Conservation (phyloP, 2,888 invertebrate species). For the Dicyrtoma fusca region DNA sequence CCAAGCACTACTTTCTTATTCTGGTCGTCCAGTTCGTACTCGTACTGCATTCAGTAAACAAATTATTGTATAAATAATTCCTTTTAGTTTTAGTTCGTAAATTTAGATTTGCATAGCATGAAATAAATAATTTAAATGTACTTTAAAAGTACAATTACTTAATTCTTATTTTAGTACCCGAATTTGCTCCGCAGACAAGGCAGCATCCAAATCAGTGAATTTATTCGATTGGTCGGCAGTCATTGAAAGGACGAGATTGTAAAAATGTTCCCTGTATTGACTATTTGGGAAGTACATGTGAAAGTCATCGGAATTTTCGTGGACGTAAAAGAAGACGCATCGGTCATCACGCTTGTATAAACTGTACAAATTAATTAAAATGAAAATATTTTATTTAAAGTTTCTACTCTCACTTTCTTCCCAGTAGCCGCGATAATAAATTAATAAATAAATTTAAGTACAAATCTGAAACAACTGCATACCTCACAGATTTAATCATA, state of each 20-base stretch:
- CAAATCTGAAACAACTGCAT: too few relatives aligned
- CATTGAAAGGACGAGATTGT: conserved; percentile 81
- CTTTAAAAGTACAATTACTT: background rate
- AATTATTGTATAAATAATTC: too few relatives aligned
- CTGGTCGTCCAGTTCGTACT: conserved; percentile 93
- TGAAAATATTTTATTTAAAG: too few relatives aligned
- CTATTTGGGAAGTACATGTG: conserved; percentile 96
- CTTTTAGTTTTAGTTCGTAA: too few relatives aligned
- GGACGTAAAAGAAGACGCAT: conserved; percentile 94
- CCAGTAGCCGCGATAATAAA: too few relatives aligned
- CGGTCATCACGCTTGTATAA: conserved; percentile 94
- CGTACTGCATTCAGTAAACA: too few relatives aligned
- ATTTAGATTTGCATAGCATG: too few relatives aligned
- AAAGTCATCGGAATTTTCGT: conserved; percentile 97
- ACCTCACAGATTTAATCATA: conserved; percentile 85
- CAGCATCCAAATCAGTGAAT: conserved; percentile 75
- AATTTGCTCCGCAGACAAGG: conserved; percentile 73
- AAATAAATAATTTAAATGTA: too few relatives aligned
- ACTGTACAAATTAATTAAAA: too few relatives aligned
- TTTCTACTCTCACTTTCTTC: too few relatives aligned
- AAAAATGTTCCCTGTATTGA: conserved; percentile 78
- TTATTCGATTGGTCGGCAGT: conserved; percentile 83
- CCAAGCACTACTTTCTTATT: conserved; percentile 84
- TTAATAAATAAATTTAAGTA: too few relatives aligned
- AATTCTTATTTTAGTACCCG: conserved; percentile 63